A percentile compares a stretch with the other conserved stretches of the same genome.
Conservation (phyloP, 2,888 invertebrate genomes). For the Caenorhabditis sp. region DNA sequence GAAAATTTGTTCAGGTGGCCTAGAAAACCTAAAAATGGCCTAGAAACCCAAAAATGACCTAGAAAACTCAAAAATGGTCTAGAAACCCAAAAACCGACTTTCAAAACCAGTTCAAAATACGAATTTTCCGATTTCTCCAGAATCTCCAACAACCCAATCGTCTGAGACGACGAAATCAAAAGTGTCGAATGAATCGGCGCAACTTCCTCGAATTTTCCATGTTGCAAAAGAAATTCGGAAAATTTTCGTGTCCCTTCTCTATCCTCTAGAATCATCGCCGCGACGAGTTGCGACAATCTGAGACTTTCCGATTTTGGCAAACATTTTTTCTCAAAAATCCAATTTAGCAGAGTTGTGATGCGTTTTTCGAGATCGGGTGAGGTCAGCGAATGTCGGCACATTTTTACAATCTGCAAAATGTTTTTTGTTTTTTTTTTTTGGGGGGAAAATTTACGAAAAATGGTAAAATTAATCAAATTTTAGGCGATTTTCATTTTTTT, state of each 20-base stretch:
- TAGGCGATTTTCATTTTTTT: too few relatives aligned
- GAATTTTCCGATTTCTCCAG: neutral
- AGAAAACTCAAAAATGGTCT: too few relatives aligned
- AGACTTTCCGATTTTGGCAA: neutral
- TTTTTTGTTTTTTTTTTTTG: too few relatives aligned
- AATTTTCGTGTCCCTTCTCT: neutral
- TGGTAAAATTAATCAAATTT: too few relatives aligned
- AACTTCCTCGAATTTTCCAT: constrained; percentile 9
- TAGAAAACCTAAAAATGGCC: too few relatives aligned
- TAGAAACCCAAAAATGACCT: too few relatives aligned
- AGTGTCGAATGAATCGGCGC: constrained; percentile 2
- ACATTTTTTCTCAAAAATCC: constrained; percentile 24
- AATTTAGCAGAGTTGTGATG: constrained; percentile 13
- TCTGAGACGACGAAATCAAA: neutral
- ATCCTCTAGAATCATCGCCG: constrained; percentile 5
- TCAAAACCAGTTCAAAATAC: constrained; percentile 7
- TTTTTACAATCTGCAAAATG: constrained; percentile 18
- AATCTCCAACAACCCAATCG: constrained; percentile 9
- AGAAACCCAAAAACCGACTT: neutral
- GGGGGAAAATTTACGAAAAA: too few relatives aligned
- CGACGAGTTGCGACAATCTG: neutral
- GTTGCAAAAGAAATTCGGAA: constrained; percentile 2
- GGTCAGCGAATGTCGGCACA: constrained; percentile 11
- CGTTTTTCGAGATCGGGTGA: constrained; percentile 8
- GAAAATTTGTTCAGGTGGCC: too few relatives aligned